Evolutionary conservation across 2,888 invertebrate species (phyloP).

Genomic region (Trachelus iudaicus): DNA sequence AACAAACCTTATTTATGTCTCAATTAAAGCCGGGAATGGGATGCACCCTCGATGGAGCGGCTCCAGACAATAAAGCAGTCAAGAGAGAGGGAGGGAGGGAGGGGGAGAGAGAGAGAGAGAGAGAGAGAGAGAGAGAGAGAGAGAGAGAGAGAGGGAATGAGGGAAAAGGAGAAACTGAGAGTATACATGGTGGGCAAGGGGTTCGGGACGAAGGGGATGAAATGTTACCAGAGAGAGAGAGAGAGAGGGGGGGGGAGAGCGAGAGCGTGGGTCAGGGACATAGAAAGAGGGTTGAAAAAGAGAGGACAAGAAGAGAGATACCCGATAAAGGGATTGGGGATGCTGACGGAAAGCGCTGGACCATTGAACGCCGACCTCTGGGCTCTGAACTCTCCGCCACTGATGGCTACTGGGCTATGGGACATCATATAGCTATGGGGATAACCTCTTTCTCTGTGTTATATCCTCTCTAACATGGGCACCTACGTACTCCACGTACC

Average conservation of each 20-base stretch:
- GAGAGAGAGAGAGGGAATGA: slow-evolving; percentile 21
- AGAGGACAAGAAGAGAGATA: slow-evolving; percentile 21
- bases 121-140: slow-evolving; percentile 37
- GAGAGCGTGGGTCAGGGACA: slow-evolving; percentile 20
- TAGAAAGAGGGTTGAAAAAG: slow-evolving; percentile 23
- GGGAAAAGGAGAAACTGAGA: slow-evolving; percentile 11
- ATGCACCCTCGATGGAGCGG: slow-evolving; percentile 66
- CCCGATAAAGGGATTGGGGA: slow-evolving; percentile 52
- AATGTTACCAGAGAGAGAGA: not conserved
- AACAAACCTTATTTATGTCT: slow-evolving; percentile 67
- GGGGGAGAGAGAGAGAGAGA: slow-evolving; percentile 25
- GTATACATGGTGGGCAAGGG: slow-evolving; percentile 18
- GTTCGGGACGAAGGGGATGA: slow-evolving; percentile 14
- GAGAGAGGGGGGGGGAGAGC: not conserved
- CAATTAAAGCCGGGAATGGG: slow-evolving; percentile 65
- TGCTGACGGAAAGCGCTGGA: slow-evolving; percentile 60
- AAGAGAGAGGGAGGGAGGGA: slow-evolving; percentile 39
- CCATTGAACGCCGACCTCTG: slow-evolving; percentile 65
- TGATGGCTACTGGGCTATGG: not conserved
- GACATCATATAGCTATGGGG: not conserved
- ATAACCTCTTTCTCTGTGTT: slow-evolving; percentile 17
- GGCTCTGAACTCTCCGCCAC: slow-evolving; percentile 43
- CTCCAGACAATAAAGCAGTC: slow-evolving; percentile 65
- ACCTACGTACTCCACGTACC: slow-evolving; percentile 17
- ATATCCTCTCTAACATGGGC: slow-evolving; percentile 19